A percentile compares a stretch with the other conserved stretches of the same genome.
These are phyloP conservation scores for Pemphigus obesinymphae DNA, from an alignment of 1,140 invertebrate genomes.

Conservation along the genomic window DNA sequence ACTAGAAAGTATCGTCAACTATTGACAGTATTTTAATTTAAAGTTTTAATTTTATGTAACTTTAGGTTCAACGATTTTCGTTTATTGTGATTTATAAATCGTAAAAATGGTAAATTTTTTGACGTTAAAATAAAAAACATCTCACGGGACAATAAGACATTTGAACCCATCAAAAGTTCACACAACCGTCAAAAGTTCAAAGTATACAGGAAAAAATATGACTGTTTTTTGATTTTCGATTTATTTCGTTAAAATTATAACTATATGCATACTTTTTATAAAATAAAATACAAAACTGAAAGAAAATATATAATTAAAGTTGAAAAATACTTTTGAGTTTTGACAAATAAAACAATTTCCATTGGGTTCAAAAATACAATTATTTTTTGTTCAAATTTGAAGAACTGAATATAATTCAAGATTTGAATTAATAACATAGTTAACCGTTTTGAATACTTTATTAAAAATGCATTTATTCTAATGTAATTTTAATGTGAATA, in stretches of 20 bases:
- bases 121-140: not conserved
- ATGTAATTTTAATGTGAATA: not conserved
- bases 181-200: not conserved
- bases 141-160: too few relatives aligned
- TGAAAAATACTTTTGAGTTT: too few relatives aligned
- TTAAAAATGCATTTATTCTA: not conserved
- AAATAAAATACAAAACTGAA: too few relatives aligned
- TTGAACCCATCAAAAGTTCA: too few relatives aligned
- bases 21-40: too few relatives aligned
- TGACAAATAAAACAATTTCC: not conserved
- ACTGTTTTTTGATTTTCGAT: not conserved
- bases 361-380: not conserved
- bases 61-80: not conserved
- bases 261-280: too few relatives aligned
- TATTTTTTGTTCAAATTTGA: not conserved
- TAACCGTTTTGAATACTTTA: not conserved
- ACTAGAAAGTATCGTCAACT: too few relatives aligned
- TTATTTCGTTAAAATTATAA: too few relatives aligned
- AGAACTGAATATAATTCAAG: not conserved
- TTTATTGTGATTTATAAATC: not conserved
- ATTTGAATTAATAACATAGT: not conserved
- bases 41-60: too few relatives aligned
- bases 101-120: not conserved
- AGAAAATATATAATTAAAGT: too few relatives aligned
- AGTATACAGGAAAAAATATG: not conserved